Evolutionary conservation across 92 coral and sea anemone species (phyloP), one percentile per base, ranked within the genome.

Genomic region (Siderastrea radians): DNA sequence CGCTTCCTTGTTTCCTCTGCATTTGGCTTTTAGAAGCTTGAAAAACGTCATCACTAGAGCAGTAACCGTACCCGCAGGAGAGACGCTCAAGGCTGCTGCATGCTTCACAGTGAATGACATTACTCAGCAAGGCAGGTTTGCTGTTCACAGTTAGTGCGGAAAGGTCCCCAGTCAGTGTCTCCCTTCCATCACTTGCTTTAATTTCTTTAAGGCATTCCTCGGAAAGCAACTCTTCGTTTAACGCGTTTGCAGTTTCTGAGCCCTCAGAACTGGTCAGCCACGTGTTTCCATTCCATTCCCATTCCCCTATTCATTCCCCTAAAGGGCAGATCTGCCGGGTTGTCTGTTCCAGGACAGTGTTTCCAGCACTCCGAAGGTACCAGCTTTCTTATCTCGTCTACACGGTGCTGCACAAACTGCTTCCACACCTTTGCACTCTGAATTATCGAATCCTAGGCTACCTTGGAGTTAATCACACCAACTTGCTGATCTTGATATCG

Each of bases 1-100:
- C 49, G 10, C 46, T 15, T 67, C 17, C 47, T 5, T 26, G 47
- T 67, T 45, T 16, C 72, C 68, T 26, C 38, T 26, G 38, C 38
- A 26, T 26, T 26, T 26, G 38, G 38, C 38, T 26, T 26, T 26
- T 26, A 17, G 47, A 8, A 26, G 46, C 89, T 74, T 64, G 75
- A 84, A 10, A 48, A 84, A 84, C 61, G 7, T 84, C 74, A 74
- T 3, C 16, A 75, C 83, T 12, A 73, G 14, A 53, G 81, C 89
- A 3, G 89, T 84, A 26, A 26, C 38, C 38, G 38, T 4, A 84
- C 89, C 62, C 50, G 59, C 52, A 84, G 38, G 38, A 48, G 50
- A 84, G 74, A 49, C 82, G 83, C 19, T 49, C 6, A 69, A 84
- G 58, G 26, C 13, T 48, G n/a, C 89, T 84, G 83, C 15, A 67